Base-by-base conservation (phyloP, 2,888 invertebrate species). In the Clepsis dumicolana region DNA sequence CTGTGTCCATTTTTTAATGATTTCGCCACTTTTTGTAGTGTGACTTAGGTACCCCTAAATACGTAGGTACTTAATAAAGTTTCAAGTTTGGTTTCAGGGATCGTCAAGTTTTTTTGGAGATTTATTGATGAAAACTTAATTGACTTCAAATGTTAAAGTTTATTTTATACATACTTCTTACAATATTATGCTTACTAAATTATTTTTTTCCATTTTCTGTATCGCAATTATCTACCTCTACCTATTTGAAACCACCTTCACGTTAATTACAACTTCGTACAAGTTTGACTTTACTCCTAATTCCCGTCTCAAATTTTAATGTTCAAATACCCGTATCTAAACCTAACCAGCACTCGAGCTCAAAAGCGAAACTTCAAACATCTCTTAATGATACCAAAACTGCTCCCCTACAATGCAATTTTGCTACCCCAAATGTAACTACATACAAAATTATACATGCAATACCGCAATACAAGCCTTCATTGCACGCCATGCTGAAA, bases 401-500 rank as follows among this genome's bases (percentile, higher is more conserved):
- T 25, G 24, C 24, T 5, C 29, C 32, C 8, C 7, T 25, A 12
- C 24, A 53, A 44, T 48, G 65, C 65, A 60, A 65, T 60, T 66
- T 62, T 35, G 35, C n/a, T 38, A 61, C 35, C 24, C 38, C 25
- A 25, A 59, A 59, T 59, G 59, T 59, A 41, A 41, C 59, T 29
- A 41, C 16, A 41, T 60, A 44, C 12, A 61, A 48, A 48, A 65
- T 35, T 48, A 66, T 44, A 54, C 44, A 41, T 65, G 54, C 61
- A 62, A 61, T 54, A 48, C 67, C 57, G 27, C 64, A 59, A 24
- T 18, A 56, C 41, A 24, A 64, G 52, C 35, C 48, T 14, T 35
- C 64, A 38, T 52, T n/a, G 35, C 56, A 56, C 32, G 65, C 50
- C 32, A 53, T 60, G 25, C 27, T 53, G 65, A 61, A 61, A 54